These are phyloP conservation scores for Dendrocincla fuliginosa DNA, from an alignment of 2,797 vertebrate genomes.

Conservation along the genomic window DNA sequence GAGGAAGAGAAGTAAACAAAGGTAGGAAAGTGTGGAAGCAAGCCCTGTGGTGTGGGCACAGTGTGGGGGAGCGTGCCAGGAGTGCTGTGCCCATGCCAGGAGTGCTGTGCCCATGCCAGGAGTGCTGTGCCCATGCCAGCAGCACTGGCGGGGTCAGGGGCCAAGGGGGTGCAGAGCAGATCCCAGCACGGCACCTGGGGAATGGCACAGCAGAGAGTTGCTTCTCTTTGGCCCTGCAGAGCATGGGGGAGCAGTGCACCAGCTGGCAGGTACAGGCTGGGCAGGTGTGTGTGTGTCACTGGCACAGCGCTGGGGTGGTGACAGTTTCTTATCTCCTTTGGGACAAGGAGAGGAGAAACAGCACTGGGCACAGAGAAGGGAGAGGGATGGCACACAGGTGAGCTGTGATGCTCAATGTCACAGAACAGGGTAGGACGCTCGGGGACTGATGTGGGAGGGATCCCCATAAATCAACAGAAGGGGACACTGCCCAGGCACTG, in stretches of 20 bases:
- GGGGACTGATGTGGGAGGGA: neutral
- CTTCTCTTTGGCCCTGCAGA: constrained; percentile 24
- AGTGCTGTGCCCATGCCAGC: neutral
- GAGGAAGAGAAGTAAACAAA: neutral
- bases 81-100: neutral
- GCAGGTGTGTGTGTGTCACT: neutral
- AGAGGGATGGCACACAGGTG: neutral
- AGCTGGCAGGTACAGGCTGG: neutral
- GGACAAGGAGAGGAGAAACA: neutral
- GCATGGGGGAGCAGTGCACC: accelerated
- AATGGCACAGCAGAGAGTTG: neutral
- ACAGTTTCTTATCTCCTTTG: neutral
- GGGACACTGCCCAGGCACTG: neutral
- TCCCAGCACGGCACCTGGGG: neutral
- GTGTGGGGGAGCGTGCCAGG: neutral
- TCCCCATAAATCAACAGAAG: neutral
- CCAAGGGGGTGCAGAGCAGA: neutral
- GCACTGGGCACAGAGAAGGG: accelerated
- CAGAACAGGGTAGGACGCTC: accelerated
- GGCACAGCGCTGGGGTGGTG: neutral
- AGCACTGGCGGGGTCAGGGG: neutral
- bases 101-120: no score
- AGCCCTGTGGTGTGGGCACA: neutral
- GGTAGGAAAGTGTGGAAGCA: neutral
- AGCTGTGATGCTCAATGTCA: accelerated